Base-by-base conservation (phyloP, 2,797 vertebrate genomes). In the Sebastes taczanowskii region DNA sequence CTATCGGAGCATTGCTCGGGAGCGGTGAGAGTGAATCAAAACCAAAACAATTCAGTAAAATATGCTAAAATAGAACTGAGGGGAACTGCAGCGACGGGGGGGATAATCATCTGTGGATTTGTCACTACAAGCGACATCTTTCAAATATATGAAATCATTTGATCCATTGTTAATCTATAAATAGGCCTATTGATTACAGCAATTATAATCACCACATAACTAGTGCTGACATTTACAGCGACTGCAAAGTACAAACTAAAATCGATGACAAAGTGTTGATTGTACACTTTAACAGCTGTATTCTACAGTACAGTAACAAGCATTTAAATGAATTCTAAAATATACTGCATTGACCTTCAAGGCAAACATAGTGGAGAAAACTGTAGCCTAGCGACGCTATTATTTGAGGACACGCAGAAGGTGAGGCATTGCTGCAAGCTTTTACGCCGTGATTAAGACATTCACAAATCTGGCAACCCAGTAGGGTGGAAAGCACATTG, bases 391-490 rank as follows among this genome's bases (percentile, higher is more conserved):
- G 77, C 59, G 3, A 80, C 10, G 32, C 66, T 61, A 53, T 83
- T 81, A 69, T 86, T 74, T 32, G 79, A 86, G 69, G 82, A 88
- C 89, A 81, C 11, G 72, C 84, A 74, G 82, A 80, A 88, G 88
- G 81, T 83, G 83, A 91, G 76, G 84, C 81, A 56, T 71, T 13
- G 85, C 91, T 84, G 35, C 22, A 6, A 88, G 84, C 82, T 76
- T 18, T 6, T 55, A 46, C 32, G 16, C 46, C 8, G 16, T 89
- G 88, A 94, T 92, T 90, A 88, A 92, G 86, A 94, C 83, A 27
- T 85, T 71, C 81, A 69, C 77, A 75, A 85, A 84, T 91, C 88
- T 92, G 88, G 86, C 90, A 90, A 82, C 82, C 71, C 86, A 81
- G 81, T 80, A 67, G 88, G 85, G 83, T 82, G 86, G 80, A 89